Evolutionary conservation across 2,888 invertebrate genomes (phyloP).

Genomic region (Caenorhabditis afra): DNA sequence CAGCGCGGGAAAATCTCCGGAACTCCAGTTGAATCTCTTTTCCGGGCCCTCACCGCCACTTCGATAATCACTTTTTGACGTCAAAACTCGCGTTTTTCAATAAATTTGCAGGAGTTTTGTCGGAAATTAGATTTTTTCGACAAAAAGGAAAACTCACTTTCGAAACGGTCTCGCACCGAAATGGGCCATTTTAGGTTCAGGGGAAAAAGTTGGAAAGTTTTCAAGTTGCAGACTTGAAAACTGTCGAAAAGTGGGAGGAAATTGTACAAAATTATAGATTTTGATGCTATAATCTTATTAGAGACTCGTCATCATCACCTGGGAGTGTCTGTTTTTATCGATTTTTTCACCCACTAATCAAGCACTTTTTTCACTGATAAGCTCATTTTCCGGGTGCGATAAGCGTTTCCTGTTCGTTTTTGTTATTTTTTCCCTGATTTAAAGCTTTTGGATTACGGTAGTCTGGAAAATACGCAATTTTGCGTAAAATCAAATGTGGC

Average conservation of each 20-base stretch:
- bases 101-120: neutral
- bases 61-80: slow-evolving; percentile 36
- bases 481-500: too few species aligned
- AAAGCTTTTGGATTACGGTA: too few species aligned
- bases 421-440: too few species aligned
- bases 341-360: slow-evolving; percentile 21
- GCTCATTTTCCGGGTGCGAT: slow-evolving; percentile 10
- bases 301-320: slow-evolving; percentile 25
- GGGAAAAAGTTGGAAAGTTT: neutral
- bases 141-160: slow-evolving; percentile 37
- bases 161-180: slow-evolving; percentile 45
- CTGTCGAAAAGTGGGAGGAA: neutral
- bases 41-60: neutral
- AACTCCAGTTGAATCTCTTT: neutral
- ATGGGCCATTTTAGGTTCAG: slow-evolving; percentile 41
- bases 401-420: neutral
- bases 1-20: neutral
- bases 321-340: slow-evolving; percentile 27
- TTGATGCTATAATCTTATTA: slow-evolving; percentile 40
- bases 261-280: slow-evolving; percentile 1
- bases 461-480: too few species aligned
- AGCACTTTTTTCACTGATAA: slow-evolving; percentile 14
- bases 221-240: too few species aligned
- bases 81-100: slow-evolving; percentile 12
- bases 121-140: neutral